Evolutionary conservation across 2,113 vertebrate species (phyloP).

Genomic region (Hippopotamus amphibius): DNA sequence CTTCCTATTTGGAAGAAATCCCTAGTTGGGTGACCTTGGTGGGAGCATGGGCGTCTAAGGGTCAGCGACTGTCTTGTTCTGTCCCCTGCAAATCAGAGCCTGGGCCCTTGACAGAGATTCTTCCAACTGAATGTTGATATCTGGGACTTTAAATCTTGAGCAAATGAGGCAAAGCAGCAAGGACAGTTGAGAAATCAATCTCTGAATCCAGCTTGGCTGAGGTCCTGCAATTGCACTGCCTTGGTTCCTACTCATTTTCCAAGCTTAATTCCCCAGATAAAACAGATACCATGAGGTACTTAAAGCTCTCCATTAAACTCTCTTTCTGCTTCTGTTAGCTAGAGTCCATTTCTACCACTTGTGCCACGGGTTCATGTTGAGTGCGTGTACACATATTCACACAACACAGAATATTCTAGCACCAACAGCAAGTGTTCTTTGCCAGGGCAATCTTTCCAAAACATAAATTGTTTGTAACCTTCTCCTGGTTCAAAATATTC

Average conservation of each 20-base stretch:
- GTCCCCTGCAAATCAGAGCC: background rate
- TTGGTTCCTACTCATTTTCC: background rate
- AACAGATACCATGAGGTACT: background rate
- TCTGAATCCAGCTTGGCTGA: background rate
- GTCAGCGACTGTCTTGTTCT: background rate
- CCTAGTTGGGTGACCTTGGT: background rate
- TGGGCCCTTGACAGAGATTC: background rate
- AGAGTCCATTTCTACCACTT: background rate
- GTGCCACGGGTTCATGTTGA: background rate
- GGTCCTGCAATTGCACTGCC: too few species aligned
- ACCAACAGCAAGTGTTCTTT: background rate
- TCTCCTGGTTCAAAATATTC: background rate
- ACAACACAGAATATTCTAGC: background rate
- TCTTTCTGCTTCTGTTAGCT: background rate
- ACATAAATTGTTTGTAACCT: background rate
- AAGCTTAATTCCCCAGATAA: background rate
- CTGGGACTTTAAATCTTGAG: background rate
- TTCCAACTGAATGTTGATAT: background rate
- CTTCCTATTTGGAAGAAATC: background rate
- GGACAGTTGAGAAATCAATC: background rate
- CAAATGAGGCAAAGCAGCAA: background rate
- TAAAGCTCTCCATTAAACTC: background rate
- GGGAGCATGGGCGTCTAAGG: background rate
- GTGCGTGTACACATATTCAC: background rate
- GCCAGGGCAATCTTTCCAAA: background rate